Evolutionary conservation across 2,797 vertebrate genomes (phyloP), one percentile per base, ranked within the genome.

Genomic region (Dryobates pubescens): DNA sequence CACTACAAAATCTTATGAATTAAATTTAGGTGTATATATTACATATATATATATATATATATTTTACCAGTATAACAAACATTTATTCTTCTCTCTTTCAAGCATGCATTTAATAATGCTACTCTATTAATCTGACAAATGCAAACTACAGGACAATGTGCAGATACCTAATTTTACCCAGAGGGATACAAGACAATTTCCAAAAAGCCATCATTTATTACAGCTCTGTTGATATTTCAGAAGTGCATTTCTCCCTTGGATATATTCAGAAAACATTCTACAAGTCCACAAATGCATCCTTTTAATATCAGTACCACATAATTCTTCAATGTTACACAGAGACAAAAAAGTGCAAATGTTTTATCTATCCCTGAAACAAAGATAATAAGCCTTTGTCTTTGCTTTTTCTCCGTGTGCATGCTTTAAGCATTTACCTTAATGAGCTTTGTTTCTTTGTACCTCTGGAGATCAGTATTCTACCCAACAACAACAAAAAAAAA

Each of bases 361-460:
- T 88, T 77, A 82, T 94, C 93, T 89, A 95, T 95, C 95, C 96
- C 91, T 95, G 92, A 92, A 97, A 96, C 96, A 96, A 97, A 97
- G 96, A 96, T 96, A 97, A 97, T 97, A 97, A 97, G 96, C 93
- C 89, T 97, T 95, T 96, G 94, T 96, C 97, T 97, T 49, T 17
- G 57, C 63, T 83, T 91, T 82, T 86, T 36, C 38, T 57, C 7
- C 7, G 22, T 71, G 75, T 15, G 59, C 1, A 1, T 83, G 95
- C 97, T 97, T 97, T 96, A 97, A 97, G 95, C 97, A 97, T 96
- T 96, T 95, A 94, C 96, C 97, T 98, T 98, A 98, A 98, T 98
- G 97, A 98, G 97, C 97, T 98, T 96, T 96, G 98, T 94, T 98
- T 97, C 97, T 96, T 95, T 97, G 94, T 94, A 97, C 96, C 97